Evolutionary conservation across 2,113 vertebrate genomes (phyloP).

Genomic region (Propithecus coquereli): DNA sequence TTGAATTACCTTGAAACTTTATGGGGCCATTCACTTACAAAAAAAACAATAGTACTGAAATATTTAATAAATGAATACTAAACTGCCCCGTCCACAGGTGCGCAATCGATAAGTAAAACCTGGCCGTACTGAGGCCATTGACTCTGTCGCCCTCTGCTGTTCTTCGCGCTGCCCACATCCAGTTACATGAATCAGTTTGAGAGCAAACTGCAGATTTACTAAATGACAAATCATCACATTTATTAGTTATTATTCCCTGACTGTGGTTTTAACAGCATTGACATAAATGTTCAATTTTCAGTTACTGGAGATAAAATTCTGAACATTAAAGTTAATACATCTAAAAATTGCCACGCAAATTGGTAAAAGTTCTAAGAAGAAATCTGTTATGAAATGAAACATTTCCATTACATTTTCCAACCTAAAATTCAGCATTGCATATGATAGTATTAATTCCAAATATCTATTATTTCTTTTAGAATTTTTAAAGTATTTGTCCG

Average conservation of each 20-base stretch:
- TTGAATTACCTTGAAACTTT: background rate
- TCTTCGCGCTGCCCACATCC: background rate
- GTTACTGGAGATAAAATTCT: background rate
- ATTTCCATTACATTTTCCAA: background rate
- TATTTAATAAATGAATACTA: fast-evolving
- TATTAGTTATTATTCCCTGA: background rate
- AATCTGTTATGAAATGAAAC: background rate
- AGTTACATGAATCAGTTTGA: background rate
- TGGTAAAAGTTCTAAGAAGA: background rate
- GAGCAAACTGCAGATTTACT: no score
- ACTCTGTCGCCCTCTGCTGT: background rate
- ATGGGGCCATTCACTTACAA: background rate
- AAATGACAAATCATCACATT: background rate
- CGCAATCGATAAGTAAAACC: fast-evolving
- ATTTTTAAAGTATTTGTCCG: background rate
- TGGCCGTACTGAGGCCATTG: fast-evolving
- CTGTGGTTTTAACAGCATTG: background rate
- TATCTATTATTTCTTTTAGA: background rate
- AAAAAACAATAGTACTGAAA: no score
- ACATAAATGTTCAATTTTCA: background rate
- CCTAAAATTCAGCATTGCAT: background rate
- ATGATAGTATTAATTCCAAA: background rate
- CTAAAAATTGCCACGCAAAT: background rate
- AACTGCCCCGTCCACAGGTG: no score
- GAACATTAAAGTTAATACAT: background rate